Conservation (phyloP, 2,113 vertebrate species). For the Rostratula benghalensis region DNA sequence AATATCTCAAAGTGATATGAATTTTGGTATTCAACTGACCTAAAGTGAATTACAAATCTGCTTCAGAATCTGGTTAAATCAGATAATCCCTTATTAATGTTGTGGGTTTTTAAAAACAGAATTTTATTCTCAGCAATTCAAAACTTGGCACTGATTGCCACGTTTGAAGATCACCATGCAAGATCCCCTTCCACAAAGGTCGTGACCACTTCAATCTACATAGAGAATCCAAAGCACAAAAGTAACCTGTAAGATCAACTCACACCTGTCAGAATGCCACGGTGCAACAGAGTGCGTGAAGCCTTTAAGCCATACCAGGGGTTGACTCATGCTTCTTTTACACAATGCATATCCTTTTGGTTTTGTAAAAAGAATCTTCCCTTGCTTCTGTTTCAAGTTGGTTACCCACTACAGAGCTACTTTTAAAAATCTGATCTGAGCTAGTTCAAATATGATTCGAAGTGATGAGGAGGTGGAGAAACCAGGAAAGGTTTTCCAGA, state of each 20-base stretch:
- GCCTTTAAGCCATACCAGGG: neutral
- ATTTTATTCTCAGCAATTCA: neutral
- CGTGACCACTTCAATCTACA: neutral
- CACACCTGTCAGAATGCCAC: neutral
- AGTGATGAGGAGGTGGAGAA: neutral
- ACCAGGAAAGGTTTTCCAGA: neutral
- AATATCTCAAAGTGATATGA: neutral
- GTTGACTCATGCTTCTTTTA: neutral
- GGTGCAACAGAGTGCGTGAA: neutral
- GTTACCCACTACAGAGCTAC: neutral
- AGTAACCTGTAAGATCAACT: neutral
- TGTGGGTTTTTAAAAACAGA: neutral
- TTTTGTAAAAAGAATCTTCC: neutral
- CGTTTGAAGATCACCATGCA: neutral
- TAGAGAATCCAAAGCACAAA: neutral
- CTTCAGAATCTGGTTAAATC: neutral
- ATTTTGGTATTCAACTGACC: neutral
- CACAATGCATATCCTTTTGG: neutral
- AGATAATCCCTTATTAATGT: neutral
- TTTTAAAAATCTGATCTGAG: neutral
- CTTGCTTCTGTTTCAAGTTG: neutral
- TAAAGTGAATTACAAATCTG: neutral
- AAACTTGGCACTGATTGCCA: neutral
- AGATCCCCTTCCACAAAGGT: neutral
- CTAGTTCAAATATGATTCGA: neutral